phyloP scores from a whole-genome alignment of 1,140 invertebrate genomes.

The Macrobrachium rosenbergii region DNA sequence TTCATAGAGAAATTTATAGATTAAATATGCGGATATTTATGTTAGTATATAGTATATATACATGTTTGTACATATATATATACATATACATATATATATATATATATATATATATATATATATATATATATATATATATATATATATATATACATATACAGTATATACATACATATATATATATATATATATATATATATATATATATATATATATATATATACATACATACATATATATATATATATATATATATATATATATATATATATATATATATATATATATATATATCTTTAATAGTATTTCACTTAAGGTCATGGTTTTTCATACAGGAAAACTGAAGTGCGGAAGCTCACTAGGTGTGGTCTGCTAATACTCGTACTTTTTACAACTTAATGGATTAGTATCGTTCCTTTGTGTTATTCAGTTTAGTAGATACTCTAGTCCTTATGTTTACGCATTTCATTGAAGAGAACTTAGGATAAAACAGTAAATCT shows the following conservation, averaged over 20 bases:
- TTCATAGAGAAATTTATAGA: background rate
- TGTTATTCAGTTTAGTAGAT: no score
- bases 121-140: slow-evolving; percentile 14
- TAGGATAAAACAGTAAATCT: no score
- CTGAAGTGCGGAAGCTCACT: no score
- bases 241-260: slow-evolving; percentile 22
- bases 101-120: slow-evolving; percentile 13
- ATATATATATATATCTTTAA: slow-evolving; percentile 14
- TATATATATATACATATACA: no score
- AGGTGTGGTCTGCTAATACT: no score
- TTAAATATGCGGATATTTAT: background rate
- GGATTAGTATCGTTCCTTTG: no score
- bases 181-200: background rate
- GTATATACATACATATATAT: background rate
- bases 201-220: slow-evolving; percentile 14
- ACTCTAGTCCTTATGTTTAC: no score
- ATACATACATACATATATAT: slow-evolving; percentile 12
- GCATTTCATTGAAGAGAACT: no score
- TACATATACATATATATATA: background rate
- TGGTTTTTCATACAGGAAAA: no score
- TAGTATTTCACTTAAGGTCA: no score
- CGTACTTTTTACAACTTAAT: no score
- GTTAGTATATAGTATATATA: background rate
- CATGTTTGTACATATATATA: background rate
- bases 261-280: slow-evolving; percentile 19